phyloP scores from a whole-genome alignment of 2,888 invertebrate genomes.

The Amaurobius ferox region DNA sequence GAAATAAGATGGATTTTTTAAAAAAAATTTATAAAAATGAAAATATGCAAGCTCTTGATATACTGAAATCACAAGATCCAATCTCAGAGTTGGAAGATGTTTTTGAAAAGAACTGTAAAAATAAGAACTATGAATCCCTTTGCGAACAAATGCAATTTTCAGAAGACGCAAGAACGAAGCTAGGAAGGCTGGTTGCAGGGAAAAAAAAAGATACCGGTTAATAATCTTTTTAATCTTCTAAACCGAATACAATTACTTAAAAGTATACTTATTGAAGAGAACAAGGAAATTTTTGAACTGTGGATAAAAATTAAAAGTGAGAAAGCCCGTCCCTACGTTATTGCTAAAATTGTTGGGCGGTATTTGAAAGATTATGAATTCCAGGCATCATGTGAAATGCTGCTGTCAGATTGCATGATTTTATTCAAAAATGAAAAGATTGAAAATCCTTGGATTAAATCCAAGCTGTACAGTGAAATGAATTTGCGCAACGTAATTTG shows the following conservation, averaged over 20 bases:
- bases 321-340: neutral
- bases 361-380: slow-evolving; percentile 10
- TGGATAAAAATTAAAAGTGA: slow-evolving; percentile 8
- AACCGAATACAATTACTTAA: slow-evolving; percentile 16
- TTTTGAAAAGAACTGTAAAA: neutral
- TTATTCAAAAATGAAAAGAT: neutral
- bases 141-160: slow-evolving; percentile 5
- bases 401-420: slow-evolving; percentile 25
- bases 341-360: neutral
- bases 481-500: slow-evolving; percentile 20
- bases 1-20: neutral
- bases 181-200: neutral
- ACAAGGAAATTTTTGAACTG: neutral
- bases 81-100: neutral
- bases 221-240: neutral
- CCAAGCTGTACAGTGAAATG: slow-evolving; percentile 12
- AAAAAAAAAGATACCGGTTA: neutral
- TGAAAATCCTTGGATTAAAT: slow-evolving; percentile 11
- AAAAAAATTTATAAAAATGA: neutral
- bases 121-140: neutral
- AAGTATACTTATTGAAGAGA: neutral
- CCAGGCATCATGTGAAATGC: slow-evolving; percentile 28
- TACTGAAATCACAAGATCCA: neutral
- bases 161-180: neutral
- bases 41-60: neutral